A percentile compares a stretch with the other conserved stretches of the same genome.
Conservation (phyloP, 2,888 invertebrate genomes). For the Galerucella pusilla region DNA sequence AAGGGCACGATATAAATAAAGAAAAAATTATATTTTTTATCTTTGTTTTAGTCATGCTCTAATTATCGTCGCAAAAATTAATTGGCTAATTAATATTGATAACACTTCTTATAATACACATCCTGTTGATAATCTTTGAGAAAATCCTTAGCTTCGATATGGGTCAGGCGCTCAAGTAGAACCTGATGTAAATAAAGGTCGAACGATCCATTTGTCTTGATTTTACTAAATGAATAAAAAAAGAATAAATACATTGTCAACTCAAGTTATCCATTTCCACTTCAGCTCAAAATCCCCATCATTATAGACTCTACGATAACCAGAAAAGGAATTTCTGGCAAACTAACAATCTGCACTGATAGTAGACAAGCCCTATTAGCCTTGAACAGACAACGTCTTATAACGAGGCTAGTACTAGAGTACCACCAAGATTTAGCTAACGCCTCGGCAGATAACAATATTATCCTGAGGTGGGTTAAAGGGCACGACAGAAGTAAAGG, state of each 20-base stretch:
- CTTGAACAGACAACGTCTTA: too few species aligned
- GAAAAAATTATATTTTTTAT: slow-evolving; percentile 3
- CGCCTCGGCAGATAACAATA: too few species aligned
- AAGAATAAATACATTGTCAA: not conserved
- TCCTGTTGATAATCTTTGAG: slow-evolving; percentile 39
- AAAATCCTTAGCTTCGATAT: slow-evolving; percentile 44
- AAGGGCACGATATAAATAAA: not conserved
- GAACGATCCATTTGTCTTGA: slow-evolving; percentile 26
- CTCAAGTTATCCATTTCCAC: not conserved
- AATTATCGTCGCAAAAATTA: slow-evolving; percentile 43
- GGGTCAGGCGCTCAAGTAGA: slow-evolving; percentile 47
- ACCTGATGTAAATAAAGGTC: slow-evolving; percentile 41
- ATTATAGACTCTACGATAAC: too few species aligned
- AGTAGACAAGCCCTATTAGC: too few species aligned
- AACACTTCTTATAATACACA: slow-evolving; percentile 43
- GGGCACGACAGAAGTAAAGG: too few species aligned
- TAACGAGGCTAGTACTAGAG: too few species aligned
- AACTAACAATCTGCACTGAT: too few species aligned
- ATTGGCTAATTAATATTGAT: slow-evolving; percentile 26
- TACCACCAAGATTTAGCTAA: too few species aligned
- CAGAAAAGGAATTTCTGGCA: too few species aligned
- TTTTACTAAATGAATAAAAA: slow-evolving; percentile 15
- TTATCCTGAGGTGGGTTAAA: too few species aligned
- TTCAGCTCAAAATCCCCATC: too few species aligned
- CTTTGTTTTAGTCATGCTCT: slow-evolving; percentile 49